Percentiles rank a stretch among this genome's conserved stretches.
phyloP scores from a whole-genome alignment of 2,113 vertebrate species.

The Tachysurus vachellii region DNA sequence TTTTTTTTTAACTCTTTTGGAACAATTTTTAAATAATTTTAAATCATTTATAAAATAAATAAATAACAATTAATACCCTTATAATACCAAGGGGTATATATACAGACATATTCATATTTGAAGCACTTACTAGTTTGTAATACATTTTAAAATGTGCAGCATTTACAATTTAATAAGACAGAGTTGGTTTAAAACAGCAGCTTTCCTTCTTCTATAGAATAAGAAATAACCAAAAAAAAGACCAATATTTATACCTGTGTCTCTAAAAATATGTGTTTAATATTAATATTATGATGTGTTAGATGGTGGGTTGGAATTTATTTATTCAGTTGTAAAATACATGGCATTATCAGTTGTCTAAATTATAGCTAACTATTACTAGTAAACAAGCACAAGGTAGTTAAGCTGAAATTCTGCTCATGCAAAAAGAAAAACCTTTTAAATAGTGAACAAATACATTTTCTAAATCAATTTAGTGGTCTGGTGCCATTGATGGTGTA shows the following conservation, averaged over 20 bases:
- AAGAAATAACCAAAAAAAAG: not conserved
- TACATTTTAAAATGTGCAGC: not conserved
- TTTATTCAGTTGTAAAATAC: not conserved
- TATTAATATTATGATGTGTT: not conserved
- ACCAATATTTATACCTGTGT: not conserved
- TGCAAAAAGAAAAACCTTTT: not conserved
- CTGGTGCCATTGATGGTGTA: not conserved
- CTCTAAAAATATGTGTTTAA: not conserved
- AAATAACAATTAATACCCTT: not conserved
- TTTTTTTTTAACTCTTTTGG: not conserved
- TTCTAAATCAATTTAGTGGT: not conserved
- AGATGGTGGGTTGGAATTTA: not conserved
- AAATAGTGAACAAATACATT: not conserved
- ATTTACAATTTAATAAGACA: not conserved
- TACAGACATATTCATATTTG: not conserved
- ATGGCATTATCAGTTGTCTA: not conserved
- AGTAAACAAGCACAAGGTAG: not conserved
- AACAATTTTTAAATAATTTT: not conserved
- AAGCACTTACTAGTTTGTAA: not conserved
- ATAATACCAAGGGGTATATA: not conserved
- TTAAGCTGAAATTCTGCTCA: not conserved
- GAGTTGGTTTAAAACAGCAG: not conserved
- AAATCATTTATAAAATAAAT: not conserved
- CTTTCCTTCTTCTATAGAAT: not conserved
- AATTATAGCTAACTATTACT: not conserved